Evolutionary conservation across 2,113 vertebrate species (phyloP).

Genomic region (Cyanoderma ruficeps): DNA sequence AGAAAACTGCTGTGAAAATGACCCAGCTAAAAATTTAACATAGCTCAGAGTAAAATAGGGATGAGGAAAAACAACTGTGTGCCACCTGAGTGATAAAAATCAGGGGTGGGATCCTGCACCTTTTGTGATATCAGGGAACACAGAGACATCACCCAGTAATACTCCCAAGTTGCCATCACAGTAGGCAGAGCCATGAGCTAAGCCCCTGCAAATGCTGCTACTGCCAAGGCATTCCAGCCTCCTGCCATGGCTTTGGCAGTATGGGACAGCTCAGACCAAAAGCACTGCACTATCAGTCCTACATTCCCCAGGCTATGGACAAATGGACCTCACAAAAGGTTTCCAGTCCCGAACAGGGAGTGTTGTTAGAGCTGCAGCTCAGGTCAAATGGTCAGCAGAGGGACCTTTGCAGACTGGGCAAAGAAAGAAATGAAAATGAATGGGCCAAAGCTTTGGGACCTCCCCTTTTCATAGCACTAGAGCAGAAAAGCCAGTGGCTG

Average conservation of each 20-base stretch:
- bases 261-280: not conserved
- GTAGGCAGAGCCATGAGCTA: not conserved
- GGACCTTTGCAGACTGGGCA: not conserved
- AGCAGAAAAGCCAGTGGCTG: not conserved
- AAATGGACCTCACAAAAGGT: not conserved
- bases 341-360: not conserved
- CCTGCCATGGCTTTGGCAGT: not conserved
- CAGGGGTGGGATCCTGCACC: not conserved
- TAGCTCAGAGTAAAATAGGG: not conserved
- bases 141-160: not conserved
- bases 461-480: not conserved
- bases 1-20: not conserved
- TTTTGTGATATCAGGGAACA: not conserved
- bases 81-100: not conserved
- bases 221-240: not conserved
- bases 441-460: not conserved
- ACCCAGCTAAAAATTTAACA: not conserved
- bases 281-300: not conserved
- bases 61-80: not conserved
- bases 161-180: not conserved
- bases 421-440: not conserved
- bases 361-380: not conserved
- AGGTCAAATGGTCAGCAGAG: not conserved
- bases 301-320: not conserved
- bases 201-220: not conserved